Evolutionary conservation across 2,113 vertebrate genomes (phyloP).

Genomic region (Collichthys lucidus): DNA sequence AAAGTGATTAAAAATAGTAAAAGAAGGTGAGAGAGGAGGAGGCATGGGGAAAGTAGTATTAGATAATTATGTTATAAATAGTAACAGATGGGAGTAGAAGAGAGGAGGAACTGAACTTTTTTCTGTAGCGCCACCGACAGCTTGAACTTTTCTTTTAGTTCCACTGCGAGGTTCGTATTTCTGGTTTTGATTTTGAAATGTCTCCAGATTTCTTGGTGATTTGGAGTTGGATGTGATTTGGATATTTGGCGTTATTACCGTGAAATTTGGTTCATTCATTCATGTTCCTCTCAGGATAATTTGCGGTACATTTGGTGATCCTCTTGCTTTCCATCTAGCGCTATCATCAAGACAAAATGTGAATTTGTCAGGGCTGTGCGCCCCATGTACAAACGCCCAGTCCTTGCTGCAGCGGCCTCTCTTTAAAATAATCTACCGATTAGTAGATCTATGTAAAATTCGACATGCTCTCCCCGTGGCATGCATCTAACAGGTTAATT

Average conservation of each 20-base stretch:
- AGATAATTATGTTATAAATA: constrained; percentile 27
- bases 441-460: too few relatives aligned
- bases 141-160: neutral
- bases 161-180: neutral
- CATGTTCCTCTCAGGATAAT: neutral
- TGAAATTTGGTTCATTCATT: neutral
- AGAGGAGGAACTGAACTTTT: constrained; percentile 25
- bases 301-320: too few relatives aligned
- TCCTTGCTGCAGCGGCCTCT: too few relatives aligned
- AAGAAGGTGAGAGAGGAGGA: constrained; percentile 11
- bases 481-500: too few relatives aligned
- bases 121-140: neutral
- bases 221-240: neutral
- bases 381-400: too few relatives aligned
- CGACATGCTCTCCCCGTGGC: too few relatives aligned
- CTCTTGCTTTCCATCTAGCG: too few relatives aligned
- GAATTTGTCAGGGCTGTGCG: too few relatives aligned
- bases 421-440: too few relatives aligned
- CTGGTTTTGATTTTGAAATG: neutral
- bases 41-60: neutral
- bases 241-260: too few relatives aligned
- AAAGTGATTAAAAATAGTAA: constrained; percentile 51
- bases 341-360: too few relatives aligned
- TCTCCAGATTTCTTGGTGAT: neutral
- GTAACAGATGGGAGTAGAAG: constrained; percentile 13